phyloP scores from a whole-genome alignment of 2,797 vertebrate genomes.

The Spondyliosoma cantharus region DNA sequence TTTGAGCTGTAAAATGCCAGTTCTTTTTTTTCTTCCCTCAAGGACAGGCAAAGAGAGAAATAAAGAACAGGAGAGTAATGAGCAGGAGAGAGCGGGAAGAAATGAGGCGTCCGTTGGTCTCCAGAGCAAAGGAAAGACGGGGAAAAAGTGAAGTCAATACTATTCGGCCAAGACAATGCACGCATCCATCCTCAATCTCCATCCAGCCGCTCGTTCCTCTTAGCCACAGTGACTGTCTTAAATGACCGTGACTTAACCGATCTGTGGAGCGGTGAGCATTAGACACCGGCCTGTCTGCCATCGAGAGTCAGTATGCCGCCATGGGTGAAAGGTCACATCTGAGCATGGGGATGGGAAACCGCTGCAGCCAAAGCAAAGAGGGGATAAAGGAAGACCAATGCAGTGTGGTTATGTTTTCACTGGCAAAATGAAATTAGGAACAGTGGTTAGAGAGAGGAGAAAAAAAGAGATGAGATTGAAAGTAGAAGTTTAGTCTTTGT shows the following conservation, averaged over 20 bases:
- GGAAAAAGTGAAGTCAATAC: constrained; percentile 47
- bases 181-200: constrained; percentile 31
- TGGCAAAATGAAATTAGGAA: constrained; percentile 34
- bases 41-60: constrained; percentile 55
- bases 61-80: constrained; percentile 30
- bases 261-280: constrained; percentile 16
- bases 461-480: constrained; percentile 2
- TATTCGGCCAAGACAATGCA: constrained; percentile 30
- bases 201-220: constrained; percentile 16
- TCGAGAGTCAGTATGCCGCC: constrained; percentile 21
- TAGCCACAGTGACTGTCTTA: constrained; percentile 27
- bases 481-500: constrained; percentile 34
- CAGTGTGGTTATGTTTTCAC: constrained; percentile 25
- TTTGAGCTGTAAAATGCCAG: constrained; percentile 82
- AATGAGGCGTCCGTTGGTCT: constrained; percentile 62
- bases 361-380: constrained; percentile 20
- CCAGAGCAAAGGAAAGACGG: constrained; percentile 18
- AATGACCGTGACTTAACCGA: constrained; percentile 25
- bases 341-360: constrained; percentile 43
- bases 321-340: constrained; percentile 62
- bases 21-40: constrained; percentile 78
- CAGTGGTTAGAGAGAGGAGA: constrained; percentile 15
- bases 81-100: constrained; percentile 41
- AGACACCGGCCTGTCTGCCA: constrained; percentile 55
- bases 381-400: constrained; percentile 18